These are phyloP conservation scores for Euthynnus affinis DNA, from an alignment of 2,797 vertebrate genomes.

Conservation along the genomic window DNA sequence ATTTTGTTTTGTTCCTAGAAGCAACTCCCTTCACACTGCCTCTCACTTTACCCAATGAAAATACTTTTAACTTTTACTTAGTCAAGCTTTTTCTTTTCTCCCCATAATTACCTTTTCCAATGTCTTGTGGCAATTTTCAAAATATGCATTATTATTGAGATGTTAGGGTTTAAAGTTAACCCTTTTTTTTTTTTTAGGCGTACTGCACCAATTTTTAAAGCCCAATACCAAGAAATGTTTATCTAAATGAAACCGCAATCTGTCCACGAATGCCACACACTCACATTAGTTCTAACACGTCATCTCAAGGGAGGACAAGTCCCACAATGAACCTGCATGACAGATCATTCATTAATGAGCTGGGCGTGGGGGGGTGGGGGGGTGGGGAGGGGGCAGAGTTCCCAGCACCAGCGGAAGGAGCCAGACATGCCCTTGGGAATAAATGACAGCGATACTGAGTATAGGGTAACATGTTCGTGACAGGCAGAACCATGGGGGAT, in stretches of 20 bases:
- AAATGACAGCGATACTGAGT: conserved; percentile 44
- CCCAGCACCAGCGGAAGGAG: conserved; percentile 34
- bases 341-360: conserved; percentile 44
- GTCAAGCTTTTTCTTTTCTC: background rate
- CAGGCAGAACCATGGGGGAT: conserved; percentile 36
- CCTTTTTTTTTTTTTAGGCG: background rate
- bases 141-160: conserved; percentile 9
- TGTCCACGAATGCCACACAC: background rate
- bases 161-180: background rate
- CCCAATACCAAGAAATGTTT: conserved; percentile 1
- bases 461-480: conserved; percentile 47
- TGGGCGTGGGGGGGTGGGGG: too few relatives aligned
- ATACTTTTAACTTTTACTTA: too few relatives aligned
- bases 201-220: background rate
- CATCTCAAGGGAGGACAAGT: conserved; percentile 4
- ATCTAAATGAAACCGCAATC: background rate
- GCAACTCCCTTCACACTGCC: background rate
- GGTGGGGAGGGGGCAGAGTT: too few relatives aligned
- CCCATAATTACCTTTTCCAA: background rate
- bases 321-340: conserved; percentile 29
- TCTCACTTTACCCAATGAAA: background rate
- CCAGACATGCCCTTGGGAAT: conserved; percentile 45
- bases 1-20: too few relatives aligned
- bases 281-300: background rate
- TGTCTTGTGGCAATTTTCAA: background rate